Evolutionary conservation across 2,888 invertebrate species (phyloP).

Genomic region (Blera fallax): DNA sequence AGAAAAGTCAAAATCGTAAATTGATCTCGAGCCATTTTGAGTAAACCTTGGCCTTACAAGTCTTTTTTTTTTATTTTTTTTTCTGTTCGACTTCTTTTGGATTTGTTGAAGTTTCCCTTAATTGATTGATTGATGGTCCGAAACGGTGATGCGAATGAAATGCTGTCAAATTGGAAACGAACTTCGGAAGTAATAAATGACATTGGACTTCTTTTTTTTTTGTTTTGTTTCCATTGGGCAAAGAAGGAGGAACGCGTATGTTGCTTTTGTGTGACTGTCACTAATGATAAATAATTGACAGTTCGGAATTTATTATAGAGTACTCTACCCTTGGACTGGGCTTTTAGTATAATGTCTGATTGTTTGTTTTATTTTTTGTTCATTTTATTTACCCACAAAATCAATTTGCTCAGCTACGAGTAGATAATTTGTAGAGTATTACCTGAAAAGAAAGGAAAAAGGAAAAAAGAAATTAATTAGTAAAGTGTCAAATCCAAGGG

Average conservation of each 20-base stretch:
- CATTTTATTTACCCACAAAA: neutral
- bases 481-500: neutral
- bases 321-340: neutral
- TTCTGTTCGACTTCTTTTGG: neutral
- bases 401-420: neutral
- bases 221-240: neutral
- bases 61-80: neutral
- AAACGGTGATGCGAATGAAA: conserved; percentile 42
- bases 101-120: conserved; percentile 24
- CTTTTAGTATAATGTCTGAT: neutral
- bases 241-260: neutral
- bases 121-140: conserved; percentile 56
- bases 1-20: conserved; percentile 38
- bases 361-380: neutral
- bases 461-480: neutral
- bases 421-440: neutral
- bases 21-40: conserved; percentile 22
- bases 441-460: conserved; percentile 24
- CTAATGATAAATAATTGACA: conserved; percentile 42
- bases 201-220: neutral
- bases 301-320: conserved; percentile 1
- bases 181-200: conserved; percentile 45
- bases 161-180: conserved; percentile 49
- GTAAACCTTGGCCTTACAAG: conserved; percentile 28
- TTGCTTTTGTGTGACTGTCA: conserved; percentile 19